These are phyloP conservation scores for Medauroidea extradentata DNA, from an alignment of 1,140 invertebrate species.

Conservation along the genomic window DNA sequence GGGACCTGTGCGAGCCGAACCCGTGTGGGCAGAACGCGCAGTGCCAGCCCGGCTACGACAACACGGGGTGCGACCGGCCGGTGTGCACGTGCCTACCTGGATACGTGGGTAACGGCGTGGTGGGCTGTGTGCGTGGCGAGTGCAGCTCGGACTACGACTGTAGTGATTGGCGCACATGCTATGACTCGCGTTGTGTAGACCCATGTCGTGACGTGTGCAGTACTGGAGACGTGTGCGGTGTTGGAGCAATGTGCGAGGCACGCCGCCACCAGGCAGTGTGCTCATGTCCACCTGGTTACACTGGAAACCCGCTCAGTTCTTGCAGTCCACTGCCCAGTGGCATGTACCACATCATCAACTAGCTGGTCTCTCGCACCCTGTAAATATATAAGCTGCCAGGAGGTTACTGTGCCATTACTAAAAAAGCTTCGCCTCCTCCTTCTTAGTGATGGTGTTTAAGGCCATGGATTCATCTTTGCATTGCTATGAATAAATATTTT, in stretches of 20 bases:
- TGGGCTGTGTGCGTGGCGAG: constrained; percentile 66
- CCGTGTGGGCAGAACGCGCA: constrained; percentile 78
- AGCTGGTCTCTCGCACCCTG: too few species aligned
- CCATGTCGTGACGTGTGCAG: constrained; percentile 73
- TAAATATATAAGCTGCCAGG: too few species aligned
- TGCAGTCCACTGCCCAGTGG: constrained; percentile 40
- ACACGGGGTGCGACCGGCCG: constrained; percentile 71
- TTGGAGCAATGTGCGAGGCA: constrained; percentile 55
- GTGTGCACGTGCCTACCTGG: constrained; percentile 75
- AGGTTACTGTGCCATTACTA: too few species aligned
- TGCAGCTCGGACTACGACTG: constrained; percentile 70
- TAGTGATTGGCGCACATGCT: constrained; percentile 63
- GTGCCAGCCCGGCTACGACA: constrained; percentile 77
- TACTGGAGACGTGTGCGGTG: too few species aligned
- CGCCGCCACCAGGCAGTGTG: constrained; percentile 80
- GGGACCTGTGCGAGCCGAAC: constrained; percentile 76
- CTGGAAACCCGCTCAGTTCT: constrained; percentile 69
- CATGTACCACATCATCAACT: too few species aligned
- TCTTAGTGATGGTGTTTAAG: too few species aligned
- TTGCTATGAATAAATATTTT: too few species aligned
- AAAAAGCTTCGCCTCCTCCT: too few species aligned
- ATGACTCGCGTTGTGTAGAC: constrained; percentile 66
- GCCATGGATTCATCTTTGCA: too few species aligned
- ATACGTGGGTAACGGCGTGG: constrained; percentile 75
- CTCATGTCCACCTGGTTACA: constrained; percentile 73